Percentiles rank a stretch among this genome's conserved stretches.
These are phyloP conservation scores for Polyergus mexicanus DNA, from an alignment of 1,140 invertebrate genomes.

Conservation along the genomic window DNA sequence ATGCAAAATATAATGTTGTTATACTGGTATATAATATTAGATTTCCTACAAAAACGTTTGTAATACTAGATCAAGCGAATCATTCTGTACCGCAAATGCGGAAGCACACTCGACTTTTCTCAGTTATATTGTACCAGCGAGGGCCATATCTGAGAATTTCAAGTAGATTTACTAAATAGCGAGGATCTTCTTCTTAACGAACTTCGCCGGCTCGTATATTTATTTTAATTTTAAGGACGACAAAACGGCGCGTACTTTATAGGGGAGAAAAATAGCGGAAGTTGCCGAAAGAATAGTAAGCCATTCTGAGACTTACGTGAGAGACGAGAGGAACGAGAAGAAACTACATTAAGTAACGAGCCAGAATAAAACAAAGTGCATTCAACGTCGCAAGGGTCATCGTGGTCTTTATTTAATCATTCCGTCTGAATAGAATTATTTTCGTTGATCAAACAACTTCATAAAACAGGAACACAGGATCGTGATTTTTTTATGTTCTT, in stretches of 20 bases:
- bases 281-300: constrained; percentile 35
- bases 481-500: background rate
- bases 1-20: constrained; percentile 13
- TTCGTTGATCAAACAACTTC: constrained; percentile 40
- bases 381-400: constrained; percentile 13
- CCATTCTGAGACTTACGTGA: constrained; percentile 44
- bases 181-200: constrained; percentile 53
- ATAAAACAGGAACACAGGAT: constrained; percentile 31
- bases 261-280: constrained; percentile 56
- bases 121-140: constrained; percentile 36
- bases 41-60: constrained; percentile 57
- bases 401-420: constrained; percentile 48
- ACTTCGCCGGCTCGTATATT: constrained; percentile 71
- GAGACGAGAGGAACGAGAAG: background rate
- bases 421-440: constrained; percentile 3
- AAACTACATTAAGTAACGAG: constrained; percentile 34
- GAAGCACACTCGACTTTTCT: constrained; percentile 1
- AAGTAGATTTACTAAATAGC: constrained; percentile 75
- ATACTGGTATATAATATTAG: background rate
- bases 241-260: constrained; percentile 38
- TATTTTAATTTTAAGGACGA: constrained; percentile 73
- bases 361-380: constrained; percentile 38
- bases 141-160: constrained; percentile 68
- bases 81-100: constrained; percentile 55
- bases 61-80: constrained; percentile 62